These are phyloP conservation scores for Gallinago nigripennis DNA, from an alignment of 2,797 vertebrate genomes.

Conservation along the genomic window DNA sequence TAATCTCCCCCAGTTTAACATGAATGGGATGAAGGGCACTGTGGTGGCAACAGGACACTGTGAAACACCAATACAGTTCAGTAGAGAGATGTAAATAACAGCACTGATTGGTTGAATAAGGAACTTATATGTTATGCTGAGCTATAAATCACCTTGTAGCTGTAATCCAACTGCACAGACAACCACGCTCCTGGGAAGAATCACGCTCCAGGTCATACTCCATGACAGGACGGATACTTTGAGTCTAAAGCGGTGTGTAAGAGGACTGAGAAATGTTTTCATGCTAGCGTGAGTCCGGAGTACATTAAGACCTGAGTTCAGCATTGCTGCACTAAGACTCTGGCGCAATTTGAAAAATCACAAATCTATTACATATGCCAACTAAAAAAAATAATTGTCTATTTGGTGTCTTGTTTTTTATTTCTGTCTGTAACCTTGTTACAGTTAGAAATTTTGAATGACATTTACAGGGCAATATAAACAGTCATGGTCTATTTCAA, in stretches of 20 bases:
- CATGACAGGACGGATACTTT: not conserved
- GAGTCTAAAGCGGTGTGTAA: not conserved
- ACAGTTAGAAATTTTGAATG: not conserved
- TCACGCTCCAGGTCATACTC: not conserved
- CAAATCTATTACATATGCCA: not conserved
- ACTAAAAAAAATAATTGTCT: too few relatives aligned
- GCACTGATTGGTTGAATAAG: not conserved
- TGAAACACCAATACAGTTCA: not conserved
- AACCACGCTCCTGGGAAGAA: not conserved
- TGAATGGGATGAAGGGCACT: not conserved
- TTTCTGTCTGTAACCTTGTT: not conserved
- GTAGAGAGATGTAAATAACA: not conserved
- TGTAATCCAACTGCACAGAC: not conserved
- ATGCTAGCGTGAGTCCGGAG: not conserved
- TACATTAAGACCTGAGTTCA: not conserved
- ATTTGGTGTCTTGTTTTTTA: not conserved
- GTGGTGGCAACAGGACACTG: accelerated
- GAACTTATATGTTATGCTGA: not conserved
- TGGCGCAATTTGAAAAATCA: not conserved
- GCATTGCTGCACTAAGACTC: not conserved
- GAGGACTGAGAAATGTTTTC: not conserved
- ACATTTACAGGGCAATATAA: not conserved
- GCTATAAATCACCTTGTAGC: not conserved
- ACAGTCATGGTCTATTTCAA: not conserved
- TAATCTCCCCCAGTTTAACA: not conserved